Base-by-base conservation (phyloP, 2,888 invertebrate species). In the Chrysotoxum bicinctum region DNA sequence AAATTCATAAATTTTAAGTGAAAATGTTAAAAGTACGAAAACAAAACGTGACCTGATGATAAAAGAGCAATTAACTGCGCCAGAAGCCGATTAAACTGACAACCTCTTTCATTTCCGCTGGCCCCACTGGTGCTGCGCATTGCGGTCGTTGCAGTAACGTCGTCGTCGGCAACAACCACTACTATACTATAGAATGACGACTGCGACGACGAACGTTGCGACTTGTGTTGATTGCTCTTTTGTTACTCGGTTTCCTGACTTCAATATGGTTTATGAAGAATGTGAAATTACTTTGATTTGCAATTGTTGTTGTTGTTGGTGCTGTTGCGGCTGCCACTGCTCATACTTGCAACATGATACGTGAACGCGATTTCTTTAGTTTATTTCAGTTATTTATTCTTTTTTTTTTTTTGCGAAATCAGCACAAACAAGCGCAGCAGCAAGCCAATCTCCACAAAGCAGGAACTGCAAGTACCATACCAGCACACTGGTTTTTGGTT, bases 181-280 rank as follows among this genome's bases (percentile, higher is more conserved):
- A 26, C 12, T 21, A 8, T 9, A n/a, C n/a, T n/a, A n/a, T n/a
- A n/a, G n/a, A 58, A 58, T 37, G n/a, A 40, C n/a, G 50, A 50
- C 45, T 6, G 10, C n/a, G 2, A 32, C 35, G 54, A 80, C 32
- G 68, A 68, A 80, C 23, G 72, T 72, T 72, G 85, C 76, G 45
- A 80, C 75, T 79, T 40, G 23, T 73, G 85, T 54, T 85, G 85
- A 85, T 85, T 85, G 76, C 80, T 80, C 84, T 85, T 85, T 85
- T 85, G 84, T 85, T 85, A 60, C 40, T 85, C 62, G 37, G 80
- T 85, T 76, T 80, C 84, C 84, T 80, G 85, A 73, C 76, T 85
- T 72, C 80, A 76, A 60, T 80, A 80, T 73, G 72, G 80, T 76
- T 80, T 76, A 80, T 66, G 76, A 85, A 80, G 70, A 85, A 80